Conservation (phyloP, 1,140 invertebrate genomes). For the Scaptomyza pallida region DNA sequence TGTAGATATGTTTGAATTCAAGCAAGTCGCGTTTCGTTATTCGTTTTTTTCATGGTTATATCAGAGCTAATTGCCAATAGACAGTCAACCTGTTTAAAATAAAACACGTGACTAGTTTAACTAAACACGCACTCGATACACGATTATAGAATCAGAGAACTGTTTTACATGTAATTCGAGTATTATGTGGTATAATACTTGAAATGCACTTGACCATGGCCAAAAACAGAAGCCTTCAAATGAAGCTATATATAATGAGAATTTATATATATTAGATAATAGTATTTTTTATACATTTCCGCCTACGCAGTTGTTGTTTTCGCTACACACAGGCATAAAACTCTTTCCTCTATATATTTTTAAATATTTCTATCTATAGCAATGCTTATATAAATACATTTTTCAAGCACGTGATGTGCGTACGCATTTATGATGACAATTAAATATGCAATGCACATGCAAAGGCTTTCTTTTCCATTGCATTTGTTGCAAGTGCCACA, state of each 20-base stretch:
- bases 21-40: not conserved
- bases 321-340: not conserved
- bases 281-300: constrained; percentile 9
- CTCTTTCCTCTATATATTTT: not conserved
- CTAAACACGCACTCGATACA: constrained; percentile 4
- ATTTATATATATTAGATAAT: not conserved
- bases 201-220: constrained; percentile 21
- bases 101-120: constrained; percentile 32
- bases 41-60: constrained; percentile 40
- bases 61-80: constrained; percentile 25
- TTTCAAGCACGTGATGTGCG: constrained; percentile 64
- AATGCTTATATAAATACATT: constrained; percentile 8
- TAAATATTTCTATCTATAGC: not conserved
- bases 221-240: not conserved
- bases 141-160: constrained; percentile 17
- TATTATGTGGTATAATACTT: not conserved
- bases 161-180: not conserved
- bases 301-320: constrained; percentile 12
- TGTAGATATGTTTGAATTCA: not conserved
- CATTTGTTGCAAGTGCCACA: constrained; percentile 42
- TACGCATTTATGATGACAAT: constrained; percentile 69
- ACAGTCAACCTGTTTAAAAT: not conserved
- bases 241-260: not conserved
- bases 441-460: constrained; percentile 63
- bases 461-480: constrained; percentile 40